Evolutionary conservation across 1,140 invertebrate genomes (phyloP), one percentile per base, ranked within the genome.

Genomic region (Maniola jurtina): DNA sequence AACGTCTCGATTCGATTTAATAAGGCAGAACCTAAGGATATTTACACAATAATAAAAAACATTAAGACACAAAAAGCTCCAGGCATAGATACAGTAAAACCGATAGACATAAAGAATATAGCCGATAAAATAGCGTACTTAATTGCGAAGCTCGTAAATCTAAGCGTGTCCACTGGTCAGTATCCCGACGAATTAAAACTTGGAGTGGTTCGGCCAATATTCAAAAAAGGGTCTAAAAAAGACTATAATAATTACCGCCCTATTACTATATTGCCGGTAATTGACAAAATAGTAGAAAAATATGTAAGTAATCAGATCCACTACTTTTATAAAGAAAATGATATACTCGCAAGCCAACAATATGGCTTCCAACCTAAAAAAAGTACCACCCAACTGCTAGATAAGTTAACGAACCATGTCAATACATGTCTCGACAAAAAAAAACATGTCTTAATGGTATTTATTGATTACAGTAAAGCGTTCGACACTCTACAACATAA

Each of bases 401-500:
- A 10, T 16, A 50, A 50, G 6, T 50, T 50, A 5, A 50, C n/a
- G 2, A 10, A 50, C 10, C 2, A 3, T 50, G 11, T 50, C 2
- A 15, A 7, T 16, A 16, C 14, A 6, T 5, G 15, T 16, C 14
- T 50, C 2, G 10, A 50, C 11, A 13, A 47, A 6, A 47, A 47
- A n/a, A n/a, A n/a, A n/a, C n/a, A n/a, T n/a, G n/a, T n/a, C n/a
- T n/a, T n/a, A 13, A 9, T 45, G 9, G 9, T 59, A 35, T 61
- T 61, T 45, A 61, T 61, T 38, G 47, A 61, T 16, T 61, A 52
- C 16, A 61, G 60, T 52, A 61, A 61, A 33, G 60, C 47, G 10
- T 61, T 61, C 25, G 47, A 61, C 9, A 52, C 45, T 5, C 38
- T 61, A 35, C n/a, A n/a, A n/a, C n/a, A n/a, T n/a, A n/a, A n/a